These are phyloP conservation scores for Pelosia muscerda DNA, from an alignment of 2,888 invertebrate species.

Conservation along the genomic window DNA sequence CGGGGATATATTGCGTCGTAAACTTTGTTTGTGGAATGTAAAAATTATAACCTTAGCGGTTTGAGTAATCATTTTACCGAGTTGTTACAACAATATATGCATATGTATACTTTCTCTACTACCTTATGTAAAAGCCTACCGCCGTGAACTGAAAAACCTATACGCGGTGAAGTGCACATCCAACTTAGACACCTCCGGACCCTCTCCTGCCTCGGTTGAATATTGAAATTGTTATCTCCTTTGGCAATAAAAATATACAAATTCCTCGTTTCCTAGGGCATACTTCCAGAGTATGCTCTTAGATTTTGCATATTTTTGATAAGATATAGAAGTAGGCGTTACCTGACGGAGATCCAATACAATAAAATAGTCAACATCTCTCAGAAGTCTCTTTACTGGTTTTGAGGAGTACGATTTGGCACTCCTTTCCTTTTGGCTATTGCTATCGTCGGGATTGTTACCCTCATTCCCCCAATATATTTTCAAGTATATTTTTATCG, in stretches of 20 bases:
- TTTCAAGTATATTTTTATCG: neutral
- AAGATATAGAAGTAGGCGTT: too few relatives aligned
- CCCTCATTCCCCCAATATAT: too few relatives aligned
- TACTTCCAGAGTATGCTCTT: neutral
- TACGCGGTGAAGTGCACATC: neutral
- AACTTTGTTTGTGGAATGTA: neutral
- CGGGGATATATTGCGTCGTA: constrained; percentile 4
- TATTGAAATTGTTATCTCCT: neutral
- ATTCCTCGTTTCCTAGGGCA: neutral
- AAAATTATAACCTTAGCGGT: neutral
- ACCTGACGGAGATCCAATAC: too few relatives aligned
- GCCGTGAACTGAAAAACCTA: too few relatives aligned
- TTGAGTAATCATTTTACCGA: neutral
- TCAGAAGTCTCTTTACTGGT: too few relatives aligned
- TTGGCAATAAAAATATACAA: neutral
- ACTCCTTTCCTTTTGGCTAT: too few relatives aligned
- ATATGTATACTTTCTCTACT: neutral
- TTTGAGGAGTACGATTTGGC: too few relatives aligned
- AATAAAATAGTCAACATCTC: too few relatives aligned
- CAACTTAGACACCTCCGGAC: neutral
- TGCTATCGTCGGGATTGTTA: too few relatives aligned
- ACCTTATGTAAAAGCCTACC: too few relatives aligned
- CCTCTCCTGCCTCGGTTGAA: neutral
- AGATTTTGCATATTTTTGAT: too few relatives aligned
- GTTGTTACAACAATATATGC: neutral